phyloP scores from a whole-genome alignment of 2,113 vertebrate genomes.

The Gymnarchus niloticus region DNA sequence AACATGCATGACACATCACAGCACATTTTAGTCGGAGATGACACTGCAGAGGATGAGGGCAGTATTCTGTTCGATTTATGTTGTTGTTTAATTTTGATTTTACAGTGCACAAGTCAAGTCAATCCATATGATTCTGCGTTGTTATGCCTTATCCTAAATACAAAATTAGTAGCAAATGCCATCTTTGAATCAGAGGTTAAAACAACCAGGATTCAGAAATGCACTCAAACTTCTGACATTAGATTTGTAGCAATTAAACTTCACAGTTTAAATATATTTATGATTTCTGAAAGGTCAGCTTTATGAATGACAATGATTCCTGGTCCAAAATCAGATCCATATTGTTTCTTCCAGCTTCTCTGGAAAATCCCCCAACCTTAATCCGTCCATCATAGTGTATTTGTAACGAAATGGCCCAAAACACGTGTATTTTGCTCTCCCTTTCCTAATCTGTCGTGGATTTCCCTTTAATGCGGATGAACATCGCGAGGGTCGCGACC shows the following conservation, averaged over 20 bases:
- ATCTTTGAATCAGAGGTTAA: neutral
- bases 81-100: neutral
- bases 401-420: neutral
- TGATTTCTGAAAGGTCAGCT: neutral
- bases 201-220: neutral
- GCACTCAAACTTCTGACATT: neutral
- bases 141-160: neutral
- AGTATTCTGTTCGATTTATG: neutral
- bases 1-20: neutral
- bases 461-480: constrained; percentile 18
- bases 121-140: neutral
- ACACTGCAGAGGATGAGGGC: neutral
- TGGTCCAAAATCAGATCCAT: neutral
- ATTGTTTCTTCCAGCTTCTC: neutral
- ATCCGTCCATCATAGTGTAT: neutral
- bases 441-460: constrained; percentile 20
- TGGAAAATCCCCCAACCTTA: neutral
- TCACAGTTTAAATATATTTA: neutral
- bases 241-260: neutral
- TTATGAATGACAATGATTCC: neutral
- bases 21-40: neutral
- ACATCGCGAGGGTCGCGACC: constrained; percentile 4
- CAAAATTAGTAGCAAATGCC: neutral
- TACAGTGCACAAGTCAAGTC: neutral
- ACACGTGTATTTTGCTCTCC: constrained; percentile 4